A percentile compares a stretch with the other conserved stretches of the same genome.
phyloP scores from a whole-genome alignment of 2,888 invertebrate species.

The Podotricha telesiphe region DNA sequence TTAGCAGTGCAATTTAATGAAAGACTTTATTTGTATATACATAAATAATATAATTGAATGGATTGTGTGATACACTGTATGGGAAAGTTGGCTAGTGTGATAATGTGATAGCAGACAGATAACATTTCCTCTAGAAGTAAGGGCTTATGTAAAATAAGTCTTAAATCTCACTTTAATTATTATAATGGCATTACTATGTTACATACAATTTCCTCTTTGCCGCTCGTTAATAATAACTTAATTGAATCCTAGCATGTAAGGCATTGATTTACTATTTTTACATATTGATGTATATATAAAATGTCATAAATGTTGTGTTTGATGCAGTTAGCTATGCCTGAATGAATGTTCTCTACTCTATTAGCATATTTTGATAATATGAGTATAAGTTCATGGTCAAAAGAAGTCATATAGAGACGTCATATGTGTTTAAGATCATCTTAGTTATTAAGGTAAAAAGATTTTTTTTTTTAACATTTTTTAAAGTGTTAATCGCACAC shows the following conservation, averaged over 20 bases:
- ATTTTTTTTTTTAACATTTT: too few relatives aligned
- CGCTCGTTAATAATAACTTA: conserved; percentile 18
- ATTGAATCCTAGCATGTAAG: conserved; percentile 13
- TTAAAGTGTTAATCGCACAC: too few relatives aligned
- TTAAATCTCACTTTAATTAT: conserved; percentile 32
- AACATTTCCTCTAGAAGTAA: conserved; percentile 51
- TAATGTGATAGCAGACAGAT: conserved; percentile 52
- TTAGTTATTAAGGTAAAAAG: too few relatives aligned
- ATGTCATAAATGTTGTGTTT: background rate
- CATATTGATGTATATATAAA: background rate
- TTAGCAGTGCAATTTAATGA: conserved; percentile 5
- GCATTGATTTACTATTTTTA: conserved; percentile 20
- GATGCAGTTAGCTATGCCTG: too few relatives aligned
- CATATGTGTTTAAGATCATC: too few relatives aligned
- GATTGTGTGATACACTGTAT: conserved; percentile 31
- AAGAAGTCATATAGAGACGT: too few relatives aligned
- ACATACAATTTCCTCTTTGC: conserved; percentile 24
- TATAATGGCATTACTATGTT: conserved; percentile 23
- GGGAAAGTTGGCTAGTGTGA: conserved; percentile 57
- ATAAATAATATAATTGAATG: conserved; percentile 3
- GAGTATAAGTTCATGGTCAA: too few relatives aligned
- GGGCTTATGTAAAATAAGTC: conserved; percentile 42
- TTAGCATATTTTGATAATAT: too few relatives aligned
- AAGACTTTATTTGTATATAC: conserved; percentile 9
- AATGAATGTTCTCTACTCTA: too few relatives aligned